Percentiles rank a stretch among this genome's conserved stretches.
Conservation (phyloP, 2,113 vertebrate species). For the Vidua macroura region DNA sequence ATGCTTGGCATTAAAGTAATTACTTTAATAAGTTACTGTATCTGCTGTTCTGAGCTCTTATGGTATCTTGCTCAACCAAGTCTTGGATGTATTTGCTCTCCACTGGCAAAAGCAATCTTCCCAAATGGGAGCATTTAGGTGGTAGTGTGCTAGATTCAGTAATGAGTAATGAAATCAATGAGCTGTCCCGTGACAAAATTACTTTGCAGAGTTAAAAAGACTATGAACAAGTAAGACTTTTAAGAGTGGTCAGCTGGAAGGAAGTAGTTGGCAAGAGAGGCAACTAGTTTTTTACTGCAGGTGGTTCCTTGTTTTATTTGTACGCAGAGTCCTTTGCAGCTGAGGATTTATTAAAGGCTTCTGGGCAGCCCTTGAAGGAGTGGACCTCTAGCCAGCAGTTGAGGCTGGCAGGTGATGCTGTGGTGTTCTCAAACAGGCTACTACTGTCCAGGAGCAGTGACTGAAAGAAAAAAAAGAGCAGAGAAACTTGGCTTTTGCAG, state of each 20-base stretch:
- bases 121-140: not conserved
- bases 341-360: not conserved
- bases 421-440: not conserved
- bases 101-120: not conserved
- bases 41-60: not conserved
- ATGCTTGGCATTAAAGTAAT: not conserved
- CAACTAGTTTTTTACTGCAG: not conserved
- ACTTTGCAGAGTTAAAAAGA: not conserved
- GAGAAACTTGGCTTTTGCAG: not conserved
- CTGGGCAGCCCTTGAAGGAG: not conserved
- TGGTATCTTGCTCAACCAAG: not conserved
- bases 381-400: not conserved
- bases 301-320: not conserved
- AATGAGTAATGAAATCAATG: constrained; percentile 9
- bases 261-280: not conserved
- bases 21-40: constrained; percentile 37
- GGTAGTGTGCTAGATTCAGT: not conserved
- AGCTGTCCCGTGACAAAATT: not conserved
- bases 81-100: not conserved
- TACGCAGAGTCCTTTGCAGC: not conserved
- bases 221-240: not conserved
- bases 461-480: not conserved
- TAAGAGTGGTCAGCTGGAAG: not conserved
- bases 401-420: not conserved
- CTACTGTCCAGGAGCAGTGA: not conserved